These are phyloP conservation scores for Pteruthius melanotis DNA, from an alignment of 2,113 vertebrate species.

Conservation along the genomic window DNA sequence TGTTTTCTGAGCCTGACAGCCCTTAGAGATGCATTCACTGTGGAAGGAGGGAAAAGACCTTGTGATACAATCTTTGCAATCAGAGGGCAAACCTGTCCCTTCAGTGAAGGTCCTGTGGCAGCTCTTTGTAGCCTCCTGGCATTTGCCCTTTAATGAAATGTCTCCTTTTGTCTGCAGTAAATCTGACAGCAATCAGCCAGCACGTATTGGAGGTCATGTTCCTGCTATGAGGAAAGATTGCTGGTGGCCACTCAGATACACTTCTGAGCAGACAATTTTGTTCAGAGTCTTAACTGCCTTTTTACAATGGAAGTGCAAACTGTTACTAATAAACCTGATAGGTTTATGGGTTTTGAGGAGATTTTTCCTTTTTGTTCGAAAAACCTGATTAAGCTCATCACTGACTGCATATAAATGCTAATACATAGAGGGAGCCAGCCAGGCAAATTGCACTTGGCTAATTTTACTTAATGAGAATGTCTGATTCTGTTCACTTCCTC, in stretches of 20 bases:
- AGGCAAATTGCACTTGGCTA: conserved; percentile 16
- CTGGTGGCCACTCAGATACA: not conserved
- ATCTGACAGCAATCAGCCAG: not conserved
- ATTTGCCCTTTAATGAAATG: conserved; percentile 1
- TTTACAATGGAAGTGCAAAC: not conserved
- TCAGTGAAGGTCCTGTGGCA: not conserved
- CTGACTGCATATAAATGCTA: not conserved
- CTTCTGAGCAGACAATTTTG: conserved; percentile 6
- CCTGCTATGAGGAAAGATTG: not conserved
- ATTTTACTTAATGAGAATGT: conserved; percentile 39
- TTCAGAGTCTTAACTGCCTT: not conserved
- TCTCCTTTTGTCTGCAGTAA: not conserved
- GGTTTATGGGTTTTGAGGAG: not conserved
- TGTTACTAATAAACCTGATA: not conserved
- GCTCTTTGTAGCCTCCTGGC: not conserved
- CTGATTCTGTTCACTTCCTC: conserved; percentile 25
- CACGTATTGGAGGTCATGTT: not conserved
- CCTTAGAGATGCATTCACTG: not conserved
- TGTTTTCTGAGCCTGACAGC: not conserved
- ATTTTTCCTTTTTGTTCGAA: not conserved
- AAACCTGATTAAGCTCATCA: not conserved
- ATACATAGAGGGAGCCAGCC: not conserved
- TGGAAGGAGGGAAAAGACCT: not conserved
- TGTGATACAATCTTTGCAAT: not conserved
- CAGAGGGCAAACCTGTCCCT: not conserved